Base-by-base conservation (phyloP, 2,888 invertebrate genomes). In the Catocala nupta region DNA sequence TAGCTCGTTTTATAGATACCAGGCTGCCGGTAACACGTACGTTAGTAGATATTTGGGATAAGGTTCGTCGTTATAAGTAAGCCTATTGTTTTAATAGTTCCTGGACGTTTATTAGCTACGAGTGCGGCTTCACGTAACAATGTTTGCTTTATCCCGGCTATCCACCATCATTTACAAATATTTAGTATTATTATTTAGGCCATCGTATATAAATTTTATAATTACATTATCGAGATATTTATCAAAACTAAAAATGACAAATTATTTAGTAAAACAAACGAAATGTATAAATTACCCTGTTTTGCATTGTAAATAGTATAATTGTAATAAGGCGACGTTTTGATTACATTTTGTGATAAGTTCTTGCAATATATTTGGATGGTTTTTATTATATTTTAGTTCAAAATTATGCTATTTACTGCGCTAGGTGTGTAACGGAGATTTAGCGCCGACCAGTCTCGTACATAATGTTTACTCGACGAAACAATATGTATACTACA, bases 281-380 rank as follows among this genome's bases (percentile, higher is more conserved):
- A 85, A 86, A 85, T 90, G 85, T 86, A 82, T 87, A 89, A 86
- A 86, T 89, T 88, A 86, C 82, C 88, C 85, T 92, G 84, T 86
- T 91, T 92, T 92, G 91, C 93, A 84, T 81, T 93, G 93, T 93
- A 93, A 89, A 93, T 93, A 92, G 85, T 86, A 90, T 88, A 85
- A 87, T 85, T 83, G 83, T 84, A 85, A 82, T 86, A 86, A 83
- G 86, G 81, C 82, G 78, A 81, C 74, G 80, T 78, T 82, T 82
- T 81, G 74, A 75, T 80, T 82, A 75, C 66, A 82, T 51, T 88
- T 89, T 90, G 90, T 91, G 90, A 91, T 92, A 90, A 86, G 87
- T 89, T 90, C 81, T 86, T 89, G 92, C 90, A 92, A 91, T 91
- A 90, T 79, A 77, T 86, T 86, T 81, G 80, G 78, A 65, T 49